Evolutionary conservation across 2,888 invertebrate genomes (phyloP).

Genomic region (Lycaena phlaeas): DNA sequence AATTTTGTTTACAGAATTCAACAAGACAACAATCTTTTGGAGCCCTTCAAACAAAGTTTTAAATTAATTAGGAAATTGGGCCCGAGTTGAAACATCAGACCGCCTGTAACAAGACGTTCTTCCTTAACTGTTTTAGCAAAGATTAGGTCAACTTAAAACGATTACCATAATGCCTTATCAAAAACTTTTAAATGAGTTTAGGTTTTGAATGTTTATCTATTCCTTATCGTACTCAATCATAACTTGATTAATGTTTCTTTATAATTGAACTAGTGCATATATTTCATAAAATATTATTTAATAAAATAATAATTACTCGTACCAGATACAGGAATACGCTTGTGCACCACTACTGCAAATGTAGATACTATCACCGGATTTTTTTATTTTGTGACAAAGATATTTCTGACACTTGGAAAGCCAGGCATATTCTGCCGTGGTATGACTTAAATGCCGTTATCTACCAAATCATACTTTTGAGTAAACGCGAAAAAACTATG

Average conservation of each 20-base stretch:
- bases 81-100: conserved; percentile 39
- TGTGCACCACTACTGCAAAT: too few species aligned
- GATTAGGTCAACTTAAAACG: conserved; percentile 60
- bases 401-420: too few species aligned
- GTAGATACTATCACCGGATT: too few species aligned
- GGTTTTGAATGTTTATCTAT: conserved; percentile 47
- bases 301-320: too few species aligned
- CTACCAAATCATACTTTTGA: too few species aligned
- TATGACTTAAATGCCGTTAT: too few species aligned
- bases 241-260: not conserved
- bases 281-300: too few species aligned
- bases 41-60: conserved; percentile 33
- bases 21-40: conserved; percentile 30
- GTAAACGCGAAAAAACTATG: too few species aligned
- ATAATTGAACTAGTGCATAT: too few species aligned
- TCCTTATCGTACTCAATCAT: not conserved
- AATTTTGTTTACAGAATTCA: conserved; percentile 19
- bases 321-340: too few species aligned
- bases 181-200: conserved; percentile 45
- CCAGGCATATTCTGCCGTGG: too few species aligned
- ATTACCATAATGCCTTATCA: conserved; percentile 60
- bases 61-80: conserved; percentile 49
- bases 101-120: conserved; percentile 39
- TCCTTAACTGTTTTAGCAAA: conserved; percentile 38
- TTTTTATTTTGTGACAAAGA: too few species aligned